Base-by-base conservation (phyloP, 2,888 invertebrate species). In the Omphaloscelis lunosa region DNA sequence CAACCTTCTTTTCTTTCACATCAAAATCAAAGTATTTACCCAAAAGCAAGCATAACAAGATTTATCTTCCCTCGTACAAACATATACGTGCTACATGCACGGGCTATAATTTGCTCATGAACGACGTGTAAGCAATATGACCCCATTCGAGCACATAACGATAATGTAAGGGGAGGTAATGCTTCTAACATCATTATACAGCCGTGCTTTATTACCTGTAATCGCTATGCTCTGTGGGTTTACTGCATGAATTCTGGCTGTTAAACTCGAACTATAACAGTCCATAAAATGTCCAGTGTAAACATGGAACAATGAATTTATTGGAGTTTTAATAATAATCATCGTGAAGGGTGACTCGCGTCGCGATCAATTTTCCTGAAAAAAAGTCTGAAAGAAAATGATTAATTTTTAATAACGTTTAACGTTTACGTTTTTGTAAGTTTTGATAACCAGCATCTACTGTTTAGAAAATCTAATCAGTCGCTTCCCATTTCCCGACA, bases 181-280 rank as follows among this genome's bases (percentile, higher is more conserved):
- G 77, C 66, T 77, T 65, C 63, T 77, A 59, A 82, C 77, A 48
- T 82, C 59, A 82, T 81, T 65, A 82, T 77, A 77, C 76, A 77
- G 17, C 48, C 71, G 48, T 82, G 77, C 77, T 81, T 81, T 82
- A 81, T 81, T 72, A 82, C 82, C 77, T 77, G 80, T 81, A 72
- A 82, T 68, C 77, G 70, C 59, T 56, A 77, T 62, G 68, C 63
- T 68, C 59, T 34, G 71, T 41, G 48, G 77, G 62, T 72, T 80
- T 77, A 80, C 45, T 68, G 59, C 71, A 29, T 69, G 45, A 69
- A 72, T 63, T 69, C 15, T 27, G 39, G 51, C 63, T 48, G 45
- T 81, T 77, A 68, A 72, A 72, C 48, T 72, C 68, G 27, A 53
- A 77, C 77, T 82, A 82, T 62, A 78, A 67, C 70, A 70, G 65